phyloP scores from a whole-genome alignment of 1,140 invertebrate species.

The Micrasema longulum region DNA sequence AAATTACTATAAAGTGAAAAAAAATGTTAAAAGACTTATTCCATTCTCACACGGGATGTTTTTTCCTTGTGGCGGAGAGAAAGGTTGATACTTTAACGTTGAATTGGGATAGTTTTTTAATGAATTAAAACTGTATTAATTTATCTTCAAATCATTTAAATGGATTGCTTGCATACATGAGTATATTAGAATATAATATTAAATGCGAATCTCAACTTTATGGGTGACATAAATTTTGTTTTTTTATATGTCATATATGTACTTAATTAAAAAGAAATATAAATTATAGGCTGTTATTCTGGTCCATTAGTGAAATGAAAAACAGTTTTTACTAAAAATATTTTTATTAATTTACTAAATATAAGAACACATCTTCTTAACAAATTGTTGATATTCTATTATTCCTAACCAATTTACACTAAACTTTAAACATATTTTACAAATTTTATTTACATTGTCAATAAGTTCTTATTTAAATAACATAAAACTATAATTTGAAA shows the following conservation, averaged over 20 bases:
- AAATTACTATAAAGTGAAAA: too few species aligned
- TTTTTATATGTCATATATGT: neutral
- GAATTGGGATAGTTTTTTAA: too few species aligned
- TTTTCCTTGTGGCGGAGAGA: too few species aligned
- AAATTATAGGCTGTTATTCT: neutral
- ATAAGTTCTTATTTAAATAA: slow-evolving; percentile 44
- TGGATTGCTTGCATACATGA: too few species aligned
- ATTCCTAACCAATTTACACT: slow-evolving; percentile 53
- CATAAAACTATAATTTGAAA: slow-evolving; percentile 52
- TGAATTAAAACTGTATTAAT: too few species aligned
- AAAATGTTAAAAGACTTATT: too few species aligned
- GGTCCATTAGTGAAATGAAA: slow-evolving; percentile 13
- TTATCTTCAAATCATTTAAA: too few species aligned
- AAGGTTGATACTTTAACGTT: too few species aligned
- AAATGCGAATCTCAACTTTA: too few species aligned
- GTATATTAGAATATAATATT: too few species aligned
- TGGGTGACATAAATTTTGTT: too few species aligned
- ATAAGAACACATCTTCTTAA: slow-evolving; percentile 56
- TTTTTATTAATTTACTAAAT: slow-evolving; percentile 56
- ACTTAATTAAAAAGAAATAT: neutral
- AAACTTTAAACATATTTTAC: slow-evolving; percentile 40
- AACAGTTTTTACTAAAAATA: slow-evolving; percentile 52
- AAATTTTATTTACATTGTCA: slow-evolving; percentile 52
- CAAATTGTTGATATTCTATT: slow-evolving; percentile 53
- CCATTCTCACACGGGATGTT: too few species aligned